Evolutionary conservation across 1,140 invertebrate genomes (phyloP), one percentile per base, ranked within the genome.

Genomic region (Pachyrhynchus sulphureomaculatus): DNA sequence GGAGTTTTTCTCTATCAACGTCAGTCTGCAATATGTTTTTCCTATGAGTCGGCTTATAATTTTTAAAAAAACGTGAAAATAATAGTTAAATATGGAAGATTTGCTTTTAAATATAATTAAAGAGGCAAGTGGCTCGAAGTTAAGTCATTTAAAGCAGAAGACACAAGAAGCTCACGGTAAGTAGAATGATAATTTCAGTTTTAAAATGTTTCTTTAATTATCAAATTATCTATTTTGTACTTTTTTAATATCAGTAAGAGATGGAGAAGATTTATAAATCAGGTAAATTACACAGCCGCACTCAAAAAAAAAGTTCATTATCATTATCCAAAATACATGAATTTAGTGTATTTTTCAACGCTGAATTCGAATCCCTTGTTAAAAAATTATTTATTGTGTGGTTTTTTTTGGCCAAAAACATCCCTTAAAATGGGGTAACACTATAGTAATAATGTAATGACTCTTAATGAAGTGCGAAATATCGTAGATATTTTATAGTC

Each of bases 141-240:
- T 90, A 67, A 81, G 82, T 45, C 81, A 83, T 65, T 71, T 91
- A 63, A 84, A 85, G 68, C 88, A 90, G 80, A 82, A 87, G 65
- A 86, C 89, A 69, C 89, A 91, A 77, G 88, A 89, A 79, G 89
- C 89, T 68, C 83, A 87, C 73, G 89, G 90, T 91, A 80, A 81
- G 75, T 48, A 21, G n/a, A 9, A 26, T 37, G 0, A 0, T 20
- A 10, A 33, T 44, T 12, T 32, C 24, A 23, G 3, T 12, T 60
- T 10, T 48, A 10, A 32, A 20, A 49, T 47, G 44, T 4, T 5
- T 18, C 5, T 4, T 6, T 47, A 29, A 17, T 12, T 18, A 23
- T 18, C 12, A 5, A 5, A 21, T 36, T 10, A 47, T 5, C 33
- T 52, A 15, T 39, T 39, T 39, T 10, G 5, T 39, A 32, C 13